phyloP scores from a whole-genome alignment of 1,140 invertebrate genomes.

The Nomia melanderi region DNA sequence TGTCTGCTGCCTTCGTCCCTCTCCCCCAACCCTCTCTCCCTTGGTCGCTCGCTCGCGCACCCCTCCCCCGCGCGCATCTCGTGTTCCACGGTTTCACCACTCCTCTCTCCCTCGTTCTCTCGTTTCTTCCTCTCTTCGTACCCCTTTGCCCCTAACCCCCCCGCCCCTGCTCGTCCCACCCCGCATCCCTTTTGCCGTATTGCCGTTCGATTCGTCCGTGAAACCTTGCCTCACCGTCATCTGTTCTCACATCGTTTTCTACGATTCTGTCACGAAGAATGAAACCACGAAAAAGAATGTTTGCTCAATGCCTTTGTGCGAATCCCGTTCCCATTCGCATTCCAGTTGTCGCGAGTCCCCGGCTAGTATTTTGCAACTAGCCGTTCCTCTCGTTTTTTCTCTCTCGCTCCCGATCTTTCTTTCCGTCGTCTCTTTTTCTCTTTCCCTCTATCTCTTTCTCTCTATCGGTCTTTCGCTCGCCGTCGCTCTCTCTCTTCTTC shows the following conservation, averaged over 20 bases:
- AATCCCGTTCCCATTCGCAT: constrained; percentile 58
- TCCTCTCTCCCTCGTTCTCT: constrained; percentile 23
- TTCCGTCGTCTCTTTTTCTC: neutral
- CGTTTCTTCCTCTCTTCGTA: neutral
- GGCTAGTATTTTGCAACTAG: constrained; percentile 50
- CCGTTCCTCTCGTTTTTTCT: constrained; percentile 34
- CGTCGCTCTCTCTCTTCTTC: neutral
- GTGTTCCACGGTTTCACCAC: constrained; percentile 32
- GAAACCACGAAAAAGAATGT: constrained; percentile 61
- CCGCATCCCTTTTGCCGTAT: constrained; percentile 51
- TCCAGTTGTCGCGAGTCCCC: constrained; percentile 38
- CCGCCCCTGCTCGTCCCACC: neutral
- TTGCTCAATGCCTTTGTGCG: constrained; percentile 60
- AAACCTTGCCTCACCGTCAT: constrained; percentile 61
- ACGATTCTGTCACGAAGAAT: constrained; percentile 66
- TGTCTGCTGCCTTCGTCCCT: constrained; percentile 44
- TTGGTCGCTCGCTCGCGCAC: constrained; percentile 15
- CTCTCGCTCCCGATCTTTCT: neutral
- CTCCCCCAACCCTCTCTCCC: constrained; percentile 35
- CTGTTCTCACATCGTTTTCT: constrained; percentile 67
- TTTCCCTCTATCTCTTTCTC: constrained; percentile 1
- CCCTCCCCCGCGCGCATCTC: constrained; percentile 49
- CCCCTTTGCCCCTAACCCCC: neutral
- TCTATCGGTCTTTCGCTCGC: neutral
- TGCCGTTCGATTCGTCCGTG: constrained; percentile 58